Base-by-base conservation (phyloP, 1,140 invertebrate genomes). In the Papilio glaucus region DNA sequence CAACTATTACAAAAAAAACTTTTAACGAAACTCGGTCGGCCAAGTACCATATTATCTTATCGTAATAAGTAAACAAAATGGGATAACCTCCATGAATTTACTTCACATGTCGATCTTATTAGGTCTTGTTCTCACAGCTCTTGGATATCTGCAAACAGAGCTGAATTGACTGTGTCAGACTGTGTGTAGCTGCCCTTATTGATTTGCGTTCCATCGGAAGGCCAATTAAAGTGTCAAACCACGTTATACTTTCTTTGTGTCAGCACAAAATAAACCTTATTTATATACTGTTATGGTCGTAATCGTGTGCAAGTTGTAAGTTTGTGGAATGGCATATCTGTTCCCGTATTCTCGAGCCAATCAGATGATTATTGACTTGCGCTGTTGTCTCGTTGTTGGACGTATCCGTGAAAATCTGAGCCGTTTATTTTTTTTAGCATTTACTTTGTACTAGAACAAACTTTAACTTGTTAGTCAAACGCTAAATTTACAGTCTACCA, bases 271-370 rank as follows among this genome's bases (percentile, higher is more conserved):
- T 65, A 15, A 21, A 65, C 62, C 62, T 65, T 65, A 65, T 65
- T 12, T 0, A 15, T 24, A 0, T 9, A 15, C 15, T 12, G 10
- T 33, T 65, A 65, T n/a, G 21, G 29, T 65, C 29, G 29, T 63
- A n/a, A 21, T 15, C 8, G 3, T 61, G 5, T 15, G 60, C 5
- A 18, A 7, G 13, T 37, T 65, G 5, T 5, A 62, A 38, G 62
- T 65, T 65, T 65, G 62, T 65, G 3, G 2, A 21, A 65, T 65
- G 29, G 33, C 62, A 65, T 65, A 39, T 65, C 62, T 65, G 62
- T 65, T 65, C 62, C 62, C 62, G 37, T 65, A 65, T 37, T 65
- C 62, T 65, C 62, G 62, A 65, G 62, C 62, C 62, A 65, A 65
- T 65, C 62, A 65, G 37, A 65, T 65, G 62, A 65, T 65, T 65